A percentile compares a stretch with the other conserved stretches of the same genome.
Conservation (phyloP, 1,140 invertebrate genomes). For the Cydia fagiglandana region DNA sequence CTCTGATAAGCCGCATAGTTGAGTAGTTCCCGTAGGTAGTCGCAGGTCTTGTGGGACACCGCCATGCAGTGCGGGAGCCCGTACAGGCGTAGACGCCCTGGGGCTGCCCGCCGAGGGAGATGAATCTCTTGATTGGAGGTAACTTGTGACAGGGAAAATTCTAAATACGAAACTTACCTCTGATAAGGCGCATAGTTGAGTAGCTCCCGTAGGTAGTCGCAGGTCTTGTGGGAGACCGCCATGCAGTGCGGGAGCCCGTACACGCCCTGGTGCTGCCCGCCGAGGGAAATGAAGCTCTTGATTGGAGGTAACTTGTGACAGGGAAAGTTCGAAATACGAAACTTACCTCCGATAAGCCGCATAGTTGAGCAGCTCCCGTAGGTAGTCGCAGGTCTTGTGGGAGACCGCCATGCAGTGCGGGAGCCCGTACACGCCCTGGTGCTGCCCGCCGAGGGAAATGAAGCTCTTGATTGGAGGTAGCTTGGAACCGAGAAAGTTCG, state of each 20-base stretch:
- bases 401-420: no score
- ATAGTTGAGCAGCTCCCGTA: no score
- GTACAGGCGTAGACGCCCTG: constrained; percentile 97
- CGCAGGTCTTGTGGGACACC: constrained; percentile 85
- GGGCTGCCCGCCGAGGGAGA: constrained; percentile 97
- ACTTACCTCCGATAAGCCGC: no score
- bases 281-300: constrained; percentile 93
- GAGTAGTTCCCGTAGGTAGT: constrained; percentile 89
- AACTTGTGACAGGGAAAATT: constrained; percentile 73
- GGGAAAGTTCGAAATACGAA: no score
- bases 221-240: constrained; percentile 83
- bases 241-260: constrained; percentile 90
- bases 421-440: no score
- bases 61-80: constrained; percentile 88
- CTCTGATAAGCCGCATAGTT: constrained; percentile 92
- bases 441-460: constrained; percentile 87
- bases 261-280: constrained; percentile 98
- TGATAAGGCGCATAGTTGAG: constrained; percentile 94
- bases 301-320: constrained; percentile 83
- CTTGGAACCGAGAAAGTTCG: constrained; percentile 70
- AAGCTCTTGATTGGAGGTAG: constrained; percentile 90
- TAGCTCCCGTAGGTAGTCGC: constrained; percentile 90
- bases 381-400: no score
- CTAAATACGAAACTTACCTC: constrained; percentile 76
- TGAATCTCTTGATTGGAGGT: constrained; percentile 91